phyloP scores from a whole-genome alignment of 2,888 invertebrate species.

The Sycophila texana region DNA sequence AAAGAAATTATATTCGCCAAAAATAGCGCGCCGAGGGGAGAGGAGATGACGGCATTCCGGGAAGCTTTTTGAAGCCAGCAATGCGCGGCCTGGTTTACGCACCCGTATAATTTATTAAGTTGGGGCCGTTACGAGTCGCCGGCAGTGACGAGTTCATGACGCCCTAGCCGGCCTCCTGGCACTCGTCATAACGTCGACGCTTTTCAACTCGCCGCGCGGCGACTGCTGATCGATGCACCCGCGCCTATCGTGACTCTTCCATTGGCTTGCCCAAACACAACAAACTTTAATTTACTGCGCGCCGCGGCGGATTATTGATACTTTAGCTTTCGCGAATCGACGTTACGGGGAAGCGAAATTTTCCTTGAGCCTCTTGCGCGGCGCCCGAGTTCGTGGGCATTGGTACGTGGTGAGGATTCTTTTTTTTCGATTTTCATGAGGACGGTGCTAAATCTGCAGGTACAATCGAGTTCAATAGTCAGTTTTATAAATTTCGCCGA shows the following conservation, averaged over 20 bases:
- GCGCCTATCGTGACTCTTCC: too few species aligned
- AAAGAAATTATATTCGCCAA: conserved; percentile 66
- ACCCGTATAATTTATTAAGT: conserved; percentile 71
- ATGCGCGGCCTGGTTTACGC: conserved; percentile 63
- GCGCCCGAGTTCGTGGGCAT: too few species aligned
- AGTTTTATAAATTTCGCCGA: too few species aligned
- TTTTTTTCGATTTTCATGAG: too few species aligned
- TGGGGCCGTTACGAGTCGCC: conserved; percentile 65
- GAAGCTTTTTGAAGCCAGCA: conserved; percentile 71
- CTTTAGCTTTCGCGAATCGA: too few species aligned
- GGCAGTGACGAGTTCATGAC: conserved; percentile 59
- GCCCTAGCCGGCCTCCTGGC: conserved; percentile 58
- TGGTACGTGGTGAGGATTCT: too few species aligned
- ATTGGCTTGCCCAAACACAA: not conserved
- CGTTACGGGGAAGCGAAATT: too few species aligned
- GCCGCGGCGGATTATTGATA: not conserved
- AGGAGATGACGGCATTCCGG: conserved; percentile 61
- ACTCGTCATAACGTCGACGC: conserved; percentile 66
- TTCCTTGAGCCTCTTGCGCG: too few species aligned
- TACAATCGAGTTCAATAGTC: too few species aligned
- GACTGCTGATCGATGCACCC: too few species aligned
- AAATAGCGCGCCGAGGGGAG: conserved; percentile 63
- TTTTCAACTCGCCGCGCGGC: not conserved
- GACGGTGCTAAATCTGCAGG: too few species aligned
- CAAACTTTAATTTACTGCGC: not conserved